A percentile compares a stretch with the other conserved stretches of the same genome.
Conservation (phyloP, 2,797 vertebrate genomes). For the Eidolon dupreanum region DNA sequence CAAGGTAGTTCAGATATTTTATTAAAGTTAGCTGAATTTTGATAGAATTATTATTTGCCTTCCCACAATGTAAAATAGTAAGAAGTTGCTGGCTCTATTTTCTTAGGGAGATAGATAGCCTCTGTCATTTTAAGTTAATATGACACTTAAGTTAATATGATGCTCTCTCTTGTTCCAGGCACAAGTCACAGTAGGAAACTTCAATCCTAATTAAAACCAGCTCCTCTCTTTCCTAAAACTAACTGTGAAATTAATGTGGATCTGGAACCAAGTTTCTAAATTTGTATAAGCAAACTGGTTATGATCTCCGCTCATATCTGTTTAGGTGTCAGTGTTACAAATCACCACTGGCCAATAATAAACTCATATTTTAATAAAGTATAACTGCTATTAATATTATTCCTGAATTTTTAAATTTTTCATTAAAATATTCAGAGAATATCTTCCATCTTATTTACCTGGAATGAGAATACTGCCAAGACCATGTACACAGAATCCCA, state of each 20-base stretch:
- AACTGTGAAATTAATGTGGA: not conserved
- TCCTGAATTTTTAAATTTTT: constrained; percentile 12
- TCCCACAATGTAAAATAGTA: not conserved
- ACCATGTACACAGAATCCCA: not conserved
- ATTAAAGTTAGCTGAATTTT: constrained; percentile 6
- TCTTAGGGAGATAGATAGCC: not conserved
- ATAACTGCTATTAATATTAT: not conserved
- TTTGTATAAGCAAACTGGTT: not conserved
- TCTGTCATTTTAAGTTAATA: constrained; percentile 13
- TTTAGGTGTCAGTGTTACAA: not conserved
- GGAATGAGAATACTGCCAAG: not conserved
- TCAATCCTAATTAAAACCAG: constrained; percentile 52
- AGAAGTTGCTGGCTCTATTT: not conserved
- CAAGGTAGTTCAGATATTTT: not conserved
- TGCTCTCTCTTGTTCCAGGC: not conserved
- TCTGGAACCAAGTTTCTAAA: not conserved
- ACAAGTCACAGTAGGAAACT: constrained; percentile 15
- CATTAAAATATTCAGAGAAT: constrained; percentile 15
- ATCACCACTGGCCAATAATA: not conserved
- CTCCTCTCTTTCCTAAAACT: not conserved
- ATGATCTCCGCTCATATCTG: not conserved
- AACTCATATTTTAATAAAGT: constrained; percentile 30
- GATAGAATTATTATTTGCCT: not conserved
- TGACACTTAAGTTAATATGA: constrained; percentile 28
- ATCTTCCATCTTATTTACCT: not conserved